Evolutionary conservation across 2,113 vertebrate genomes (phyloP).

Genomic region (human): GRCh38 chrX:38196501-38197000

Average conservation of each 20-base stretch:
- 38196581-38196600: background rate
- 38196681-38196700: background rate
- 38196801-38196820: background rate
- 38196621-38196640: background rate
- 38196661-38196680: background rate
- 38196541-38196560: background rate
- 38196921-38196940: background rate
- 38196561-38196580: slow-evolving; percentile 19
- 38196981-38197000: background rate
- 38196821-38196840: background rate
- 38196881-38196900: background rate
- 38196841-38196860: background rate
- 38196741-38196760: background rate
- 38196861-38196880: background rate
- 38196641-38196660: background rate
- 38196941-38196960: background rate
- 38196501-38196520: background rate
- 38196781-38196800: background rate
- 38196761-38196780: background rate
- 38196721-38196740: background rate
- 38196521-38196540: background rate
- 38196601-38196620: background rate
- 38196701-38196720: background rate
- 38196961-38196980: background rate
- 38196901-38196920: background rate